Evolutionary conservation across 2,888 invertebrate species (phyloP).

Genomic region (Folsomia candida): DNA sequence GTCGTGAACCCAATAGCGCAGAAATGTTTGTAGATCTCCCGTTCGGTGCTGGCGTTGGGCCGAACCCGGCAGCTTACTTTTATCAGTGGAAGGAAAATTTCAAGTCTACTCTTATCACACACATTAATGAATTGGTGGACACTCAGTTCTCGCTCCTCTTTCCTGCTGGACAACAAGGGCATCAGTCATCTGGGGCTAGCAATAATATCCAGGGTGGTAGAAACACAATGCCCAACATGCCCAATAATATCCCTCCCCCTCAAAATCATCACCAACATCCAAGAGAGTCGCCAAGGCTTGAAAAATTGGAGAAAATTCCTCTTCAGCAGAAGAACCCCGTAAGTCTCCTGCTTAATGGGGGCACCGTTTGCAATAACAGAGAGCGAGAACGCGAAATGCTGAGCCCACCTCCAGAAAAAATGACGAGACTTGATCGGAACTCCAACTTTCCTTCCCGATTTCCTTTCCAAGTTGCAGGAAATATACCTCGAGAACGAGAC

Average conservation of each 20-base stretch:
- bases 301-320: background rate
- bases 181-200: conserved; percentile 51
- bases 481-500: background rate
- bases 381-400: conserved; percentile 13
- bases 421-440: conserved; percentile 5
- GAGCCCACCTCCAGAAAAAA: conserved; percentile 13
- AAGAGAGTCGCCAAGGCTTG: conserved; percentile 5
- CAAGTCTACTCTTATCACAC: conserved; percentile 44
- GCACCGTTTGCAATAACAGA: conserved; percentile 26
- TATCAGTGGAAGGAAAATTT: conserved; percentile 44
- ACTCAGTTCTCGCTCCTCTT: conserved; percentile 45
- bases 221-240: background rate
- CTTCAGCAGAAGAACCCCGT: conserved; percentile 12
- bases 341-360: conserved; percentile 25
- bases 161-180: conserved; percentile 63
- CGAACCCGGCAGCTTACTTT: conserved; percentile 15
- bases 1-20: background rate
- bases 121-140: conserved; percentile 47
- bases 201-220: background rate
- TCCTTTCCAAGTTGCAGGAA: conserved; percentile 1
- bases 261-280: conserved; percentile 14
- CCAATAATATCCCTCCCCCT: background rate
- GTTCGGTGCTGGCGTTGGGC: background rate
- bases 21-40: conserved; percentile 3
- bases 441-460: background rate